phyloP scores from a whole-genome alignment of 92 coral and sea anemone species.

The Epizoanthus ramosus region DNA sequence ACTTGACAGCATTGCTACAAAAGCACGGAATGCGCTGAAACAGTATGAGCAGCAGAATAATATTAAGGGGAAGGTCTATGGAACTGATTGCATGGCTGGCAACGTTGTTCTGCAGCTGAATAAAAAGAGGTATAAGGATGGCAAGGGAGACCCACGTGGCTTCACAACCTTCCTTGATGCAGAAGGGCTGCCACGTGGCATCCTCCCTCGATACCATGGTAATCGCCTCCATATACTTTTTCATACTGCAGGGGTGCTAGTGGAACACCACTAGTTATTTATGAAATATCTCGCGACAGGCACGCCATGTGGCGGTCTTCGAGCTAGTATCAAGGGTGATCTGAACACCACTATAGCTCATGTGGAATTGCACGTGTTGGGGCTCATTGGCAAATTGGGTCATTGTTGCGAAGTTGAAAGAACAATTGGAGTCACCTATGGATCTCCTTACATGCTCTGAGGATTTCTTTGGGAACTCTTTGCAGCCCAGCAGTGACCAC shows the following conservation, averaged over 20 bases:
- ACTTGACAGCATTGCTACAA: slow-evolving; percentile 1
- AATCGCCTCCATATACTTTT: slow-evolving; percentile 4
- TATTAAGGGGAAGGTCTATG: background rate
- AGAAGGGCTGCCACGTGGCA: background rate
- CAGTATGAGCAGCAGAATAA: background rate
- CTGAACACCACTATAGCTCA: background rate
- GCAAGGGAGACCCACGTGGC: background rate
- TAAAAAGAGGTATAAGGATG: background rate
- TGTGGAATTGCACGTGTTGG: background rate
- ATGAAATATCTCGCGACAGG: background rate
- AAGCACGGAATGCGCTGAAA: background rate
- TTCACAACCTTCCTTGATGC: background rate
- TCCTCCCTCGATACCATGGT: background rate
- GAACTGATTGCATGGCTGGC: background rate
- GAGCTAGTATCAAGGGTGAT: too few species aligned
- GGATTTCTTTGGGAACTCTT: background rate
- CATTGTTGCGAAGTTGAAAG: background rate
- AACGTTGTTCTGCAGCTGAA: background rate
- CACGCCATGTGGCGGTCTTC: slow-evolving; percentile 1
- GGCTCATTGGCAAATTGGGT: background rate
- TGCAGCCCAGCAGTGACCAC: background rate
- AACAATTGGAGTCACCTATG: background rate
- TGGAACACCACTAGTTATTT: background rate
- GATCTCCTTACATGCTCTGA: background rate
- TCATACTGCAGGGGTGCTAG: background rate